Conservation (phyloP, 2,888 invertebrate genomes). For the Apodemia hepburni region DNA sequence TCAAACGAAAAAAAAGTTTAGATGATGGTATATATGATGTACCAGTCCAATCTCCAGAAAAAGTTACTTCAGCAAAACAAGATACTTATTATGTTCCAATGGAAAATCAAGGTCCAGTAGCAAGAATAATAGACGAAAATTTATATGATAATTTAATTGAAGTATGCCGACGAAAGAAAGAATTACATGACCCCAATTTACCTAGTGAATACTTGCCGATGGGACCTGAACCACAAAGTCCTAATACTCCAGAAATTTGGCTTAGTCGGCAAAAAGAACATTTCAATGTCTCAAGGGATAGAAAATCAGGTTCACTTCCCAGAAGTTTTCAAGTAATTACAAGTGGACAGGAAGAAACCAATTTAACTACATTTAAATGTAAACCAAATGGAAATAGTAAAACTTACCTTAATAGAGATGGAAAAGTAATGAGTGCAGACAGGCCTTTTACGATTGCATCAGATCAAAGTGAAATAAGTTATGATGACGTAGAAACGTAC, state of each 20-base stretch:
- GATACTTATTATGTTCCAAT: conserved; percentile 60
- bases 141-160: conserved; percentile 65
- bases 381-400: conserved; percentile 67
- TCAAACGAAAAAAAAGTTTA: conserved; percentile 46
- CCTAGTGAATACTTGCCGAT: conserved; percentile 65
- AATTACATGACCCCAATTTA: conserved; percentile 42
- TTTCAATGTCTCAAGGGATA: conserved; percentile 82
- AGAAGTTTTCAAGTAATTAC: conserved; percentile 87
- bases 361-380: conserved; percentile 61
- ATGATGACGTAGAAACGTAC: conserved; percentile 83
- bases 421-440: conserved; percentile 81
- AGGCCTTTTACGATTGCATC: conserved; percentile 86
- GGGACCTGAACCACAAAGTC: conserved; percentile 69
- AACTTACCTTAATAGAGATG: conserved; percentile 80
- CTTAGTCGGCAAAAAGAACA: conserved; percentile 85
- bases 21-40: conserved; percentile 66
- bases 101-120: conserved; percentile 48
- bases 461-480: conserved; percentile 84
- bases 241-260: conserved; percentile 86
- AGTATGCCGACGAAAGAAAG: conserved; percentile 61
- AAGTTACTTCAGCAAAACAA: conserved; percentile 36
- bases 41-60: conserved; percentile 60
- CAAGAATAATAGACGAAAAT: conserved; percentile 45
- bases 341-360: conserved; percentile 70
- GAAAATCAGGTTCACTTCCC: conserved; percentile 89